Evolutionary conservation across 1,140 invertebrate species (phyloP).

Genomic region (Cydia pomonella): DNA sequence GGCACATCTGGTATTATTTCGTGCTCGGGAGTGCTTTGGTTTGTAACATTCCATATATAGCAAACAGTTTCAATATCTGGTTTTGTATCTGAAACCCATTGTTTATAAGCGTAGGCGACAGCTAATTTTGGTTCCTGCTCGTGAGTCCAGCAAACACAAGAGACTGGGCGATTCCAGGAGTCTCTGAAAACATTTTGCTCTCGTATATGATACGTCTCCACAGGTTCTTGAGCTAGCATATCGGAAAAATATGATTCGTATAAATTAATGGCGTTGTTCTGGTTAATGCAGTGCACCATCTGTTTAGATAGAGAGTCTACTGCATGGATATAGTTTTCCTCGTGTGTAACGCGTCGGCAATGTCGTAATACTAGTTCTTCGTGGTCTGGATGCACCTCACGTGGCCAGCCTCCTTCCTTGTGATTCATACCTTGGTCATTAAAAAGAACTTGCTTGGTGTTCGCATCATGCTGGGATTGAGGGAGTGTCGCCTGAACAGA

Average conservation of each 20-base stretch:
- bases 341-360: slow-evolving; percentile 96
- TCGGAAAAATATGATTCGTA: slow-evolving; percentile 92
- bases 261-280: slow-evolving; percentile 95
- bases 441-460: slow-evolving; percentile 73
- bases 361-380: slow-evolving; percentile 91
- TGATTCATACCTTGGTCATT: slow-evolving; percentile 89
- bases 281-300: slow-evolving; percentile 89
- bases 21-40: slow-evolving; percentile 89
- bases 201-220: slow-evolving; percentile 83
- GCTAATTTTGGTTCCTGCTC: slow-evolving; percentile 89
- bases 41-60: slow-evolving; percentile 91
- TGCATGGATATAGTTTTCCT: slow-evolving; percentile 87
- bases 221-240: slow-evolving; percentile 77
- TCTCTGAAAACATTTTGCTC: slow-evolving; percentile 86
- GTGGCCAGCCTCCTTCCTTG: slow-evolving; percentile 97
- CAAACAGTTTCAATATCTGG: slow-evolving; percentile 81
- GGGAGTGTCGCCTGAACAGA: slow-evolving; percentile 61
- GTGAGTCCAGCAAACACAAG: slow-evolving; percentile 92
- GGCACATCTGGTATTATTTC: slow-evolving; percentile 84
- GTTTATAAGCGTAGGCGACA: slow-evolving; percentile 87
- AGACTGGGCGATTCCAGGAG: slow-evolving; percentile 83
- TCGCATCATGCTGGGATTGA: slow-evolving; percentile 63
- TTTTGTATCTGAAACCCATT: slow-evolving; percentile 82
- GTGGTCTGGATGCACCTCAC: slow-evolving; percentile 93
- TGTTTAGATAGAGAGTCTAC: slow-evolving; percentile 51